Percentiles rank a stretch among this genome's conserved stretches.
These are phyloP conservation scores for Leucoptera coffeella DNA, from an alignment of 2,888 invertebrate genomes.

Conservation along the genomic window DNA sequence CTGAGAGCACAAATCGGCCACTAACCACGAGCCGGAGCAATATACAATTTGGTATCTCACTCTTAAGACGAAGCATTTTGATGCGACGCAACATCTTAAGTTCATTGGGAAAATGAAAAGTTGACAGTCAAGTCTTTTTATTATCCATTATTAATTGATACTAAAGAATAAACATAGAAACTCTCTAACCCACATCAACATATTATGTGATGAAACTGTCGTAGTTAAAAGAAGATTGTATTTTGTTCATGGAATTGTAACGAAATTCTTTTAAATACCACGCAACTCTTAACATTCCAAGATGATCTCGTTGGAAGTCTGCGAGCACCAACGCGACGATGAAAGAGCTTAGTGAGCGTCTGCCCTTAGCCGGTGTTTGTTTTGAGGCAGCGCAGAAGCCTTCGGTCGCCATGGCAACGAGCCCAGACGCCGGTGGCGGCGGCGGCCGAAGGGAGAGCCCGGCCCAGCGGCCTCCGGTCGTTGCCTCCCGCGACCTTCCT, in stretches of 20 bases:
- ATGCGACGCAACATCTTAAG: background rate
- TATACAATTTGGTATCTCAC: background rate
- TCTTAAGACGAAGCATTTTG: background rate
- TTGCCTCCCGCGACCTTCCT: slow-evolving; percentile 1
- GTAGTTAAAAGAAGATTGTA: background rate
- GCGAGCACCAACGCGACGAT: slow-evolving; percentile 25
- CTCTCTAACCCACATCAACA: too few species aligned
- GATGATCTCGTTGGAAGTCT: slow-evolving; percentile 38
- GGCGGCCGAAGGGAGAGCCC: slow-evolving; percentile 15
- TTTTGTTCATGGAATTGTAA: slow-evolving; percentile 2
- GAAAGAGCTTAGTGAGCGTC: slow-evolving; percentile 20
- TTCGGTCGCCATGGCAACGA: slow-evolving; percentile 37
- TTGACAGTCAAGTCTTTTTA: background rate
- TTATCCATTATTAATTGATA: background rate
- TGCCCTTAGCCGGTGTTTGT: too few species aligned
- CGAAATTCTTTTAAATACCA: slow-evolving; percentile 10
- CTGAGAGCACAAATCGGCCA: slow-evolving; percentile 6
- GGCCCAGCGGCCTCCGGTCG: slow-evolving; percentile 17
- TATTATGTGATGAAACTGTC: too few species aligned
- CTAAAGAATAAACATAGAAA: too few species aligned
- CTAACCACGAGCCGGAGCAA: background rate
- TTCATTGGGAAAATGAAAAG: background rate
- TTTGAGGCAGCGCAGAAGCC: too few species aligned
- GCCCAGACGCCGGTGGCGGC: slow-evolving; percentile 34
- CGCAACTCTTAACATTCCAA: slow-evolving; percentile 14